Evolutionary conservation across 2,888 invertebrate genomes (phyloP).

Genomic region (Eupithecia exiguata): DNA sequence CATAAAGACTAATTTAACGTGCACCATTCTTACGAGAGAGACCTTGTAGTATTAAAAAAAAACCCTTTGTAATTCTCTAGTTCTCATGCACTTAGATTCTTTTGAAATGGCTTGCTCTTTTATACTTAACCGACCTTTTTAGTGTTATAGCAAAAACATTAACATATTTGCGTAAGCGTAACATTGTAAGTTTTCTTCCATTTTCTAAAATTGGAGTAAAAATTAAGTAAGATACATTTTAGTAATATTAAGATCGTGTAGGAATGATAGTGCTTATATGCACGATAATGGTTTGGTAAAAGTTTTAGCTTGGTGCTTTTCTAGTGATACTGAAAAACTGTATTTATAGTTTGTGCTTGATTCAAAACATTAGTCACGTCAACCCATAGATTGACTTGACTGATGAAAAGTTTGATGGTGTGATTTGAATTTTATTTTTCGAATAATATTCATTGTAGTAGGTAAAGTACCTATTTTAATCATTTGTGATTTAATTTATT

Average conservation of each 20-base stretch:
- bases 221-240: constrained; percentile 7
- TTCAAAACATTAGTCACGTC: constrained; percentile 23
- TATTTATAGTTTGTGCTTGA: constrained; percentile 22
- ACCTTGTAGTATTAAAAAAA: constrained; percentile 34
- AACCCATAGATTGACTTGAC: background rate
- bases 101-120: constrained; percentile 21
- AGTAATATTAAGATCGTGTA: constrained; percentile 15
- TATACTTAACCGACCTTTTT: constrained; percentile 11
- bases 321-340: constrained; percentile 24
- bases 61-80: constrained; percentile 33
- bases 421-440: constrained; percentile 14
- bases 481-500: background rate
- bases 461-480: background rate
- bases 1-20: constrained; percentile 45
- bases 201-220: constrained; percentile 11
- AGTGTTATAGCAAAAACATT: background rate
- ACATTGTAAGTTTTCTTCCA: constrained; percentile 1
- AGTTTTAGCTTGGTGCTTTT: constrained; percentile 63
- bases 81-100: constrained; percentile 32
- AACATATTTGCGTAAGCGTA: background rate
- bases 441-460: background rate
- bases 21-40: constrained; percentile 41
- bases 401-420: constrained; percentile 23
- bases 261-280: constrained; percentile 28
- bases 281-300: constrained; percentile 37